These are phyloP conservation scores for Metacarcinus magister DNA, from an alignment of 2,888 invertebrate genomes.

Conservation along the genomic window DNA sequence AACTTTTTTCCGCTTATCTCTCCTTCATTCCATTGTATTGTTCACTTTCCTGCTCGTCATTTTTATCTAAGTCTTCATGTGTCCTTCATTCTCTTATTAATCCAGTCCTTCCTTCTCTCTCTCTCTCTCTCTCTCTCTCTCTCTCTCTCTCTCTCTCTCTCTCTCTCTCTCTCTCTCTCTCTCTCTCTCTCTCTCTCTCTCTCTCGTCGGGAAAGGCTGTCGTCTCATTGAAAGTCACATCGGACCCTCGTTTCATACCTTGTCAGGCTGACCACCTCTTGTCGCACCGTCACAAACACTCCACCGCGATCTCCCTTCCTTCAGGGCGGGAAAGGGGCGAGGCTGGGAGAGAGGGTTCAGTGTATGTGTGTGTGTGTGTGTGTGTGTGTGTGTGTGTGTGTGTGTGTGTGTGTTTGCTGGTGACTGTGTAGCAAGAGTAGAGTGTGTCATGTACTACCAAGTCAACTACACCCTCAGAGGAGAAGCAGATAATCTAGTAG, in stretches of 20 bases:
- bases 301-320: background rate
- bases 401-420: background rate
- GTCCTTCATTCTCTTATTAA: too few relatives aligned
- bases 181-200: slow-evolving; percentile 22
- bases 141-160: slow-evolving; percentile 26
- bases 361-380: background rate
- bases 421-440: too few relatives aligned
- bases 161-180: slow-evolving; percentile 26
- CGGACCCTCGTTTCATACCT: background rate
- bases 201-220: background rate
- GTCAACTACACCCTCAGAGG: too few relatives aligned
- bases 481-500: background rate
- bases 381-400: background rate
- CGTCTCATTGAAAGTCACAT: background rate
- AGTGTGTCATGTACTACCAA: too few relatives aligned
- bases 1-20: too few relatives aligned
- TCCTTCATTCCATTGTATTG: too few relatives aligned
- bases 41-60: too few relatives aligned
- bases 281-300: background rate
- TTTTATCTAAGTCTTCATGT: too few relatives aligned
- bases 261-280: slow-evolving; percentile 13
- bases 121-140: slow-evolving; percentile 19
- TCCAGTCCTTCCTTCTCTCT: background rate
- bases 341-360: background rate
- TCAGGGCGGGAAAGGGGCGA: background rate